These are phyloP conservation scores for Tapirus indicus DNA, from an alignment of 2,797 vertebrate genomes.

Conservation along the genomic window DNA sequence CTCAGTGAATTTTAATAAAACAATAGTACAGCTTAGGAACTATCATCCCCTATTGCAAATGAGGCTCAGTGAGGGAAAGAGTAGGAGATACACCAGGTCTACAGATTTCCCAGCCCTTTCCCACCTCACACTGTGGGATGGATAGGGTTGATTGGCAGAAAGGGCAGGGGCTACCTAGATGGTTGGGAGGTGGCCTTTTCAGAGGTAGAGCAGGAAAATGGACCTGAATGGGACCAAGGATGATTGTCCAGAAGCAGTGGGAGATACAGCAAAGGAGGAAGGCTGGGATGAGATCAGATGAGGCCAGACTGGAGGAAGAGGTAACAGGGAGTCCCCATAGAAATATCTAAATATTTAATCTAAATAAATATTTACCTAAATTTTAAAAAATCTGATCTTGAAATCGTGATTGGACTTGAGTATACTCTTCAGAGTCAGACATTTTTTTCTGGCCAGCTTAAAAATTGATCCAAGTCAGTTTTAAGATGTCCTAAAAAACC, in stretches of 20 bases:
- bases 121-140: not conserved
- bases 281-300: not conserved
- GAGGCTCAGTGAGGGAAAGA: not conserved
- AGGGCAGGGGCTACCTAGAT: not conserved
- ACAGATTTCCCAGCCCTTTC: not conserved
- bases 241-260: not conserved
- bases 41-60: not conserved
- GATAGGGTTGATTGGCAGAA: not conserved
- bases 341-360: not conserved
- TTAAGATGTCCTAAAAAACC: conserved; percentile 52
- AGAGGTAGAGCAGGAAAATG: not conserved
- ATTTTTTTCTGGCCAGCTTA: not conserved
- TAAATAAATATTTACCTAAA: not conserved
- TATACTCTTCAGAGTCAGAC: conserved; percentile 4
- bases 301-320: not conserved
- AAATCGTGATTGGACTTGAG: not conserved
- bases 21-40: not conserved
- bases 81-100: not conserved
- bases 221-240: not conserved
- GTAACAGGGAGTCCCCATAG: not conserved
- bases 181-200: not conserved
- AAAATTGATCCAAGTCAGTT: conserved; percentile 59
- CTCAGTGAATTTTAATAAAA: not conserved
- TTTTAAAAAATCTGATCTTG: conserved; percentile 23
- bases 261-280: not conserved